Percentiles rank a stretch among this genome's conserved stretches.
phyloP scores from a whole-genome alignment of 2,888 invertebrate genomes.

The Apamea anceps region DNA sequence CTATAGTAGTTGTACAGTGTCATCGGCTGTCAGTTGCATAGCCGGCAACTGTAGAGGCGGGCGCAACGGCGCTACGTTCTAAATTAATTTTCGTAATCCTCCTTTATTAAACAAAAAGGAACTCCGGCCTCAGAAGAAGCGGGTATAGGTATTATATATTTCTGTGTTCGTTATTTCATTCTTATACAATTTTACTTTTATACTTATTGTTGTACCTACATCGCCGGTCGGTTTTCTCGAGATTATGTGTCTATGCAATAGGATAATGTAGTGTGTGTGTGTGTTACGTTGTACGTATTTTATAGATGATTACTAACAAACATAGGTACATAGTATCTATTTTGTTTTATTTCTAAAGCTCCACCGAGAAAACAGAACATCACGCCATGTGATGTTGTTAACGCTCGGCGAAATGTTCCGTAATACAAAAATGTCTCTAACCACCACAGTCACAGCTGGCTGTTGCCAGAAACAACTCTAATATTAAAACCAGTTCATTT shows the following conservation, averaged over 20 bases:
- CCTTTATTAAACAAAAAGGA: background rate
- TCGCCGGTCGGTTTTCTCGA: background rate
- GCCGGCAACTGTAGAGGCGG: background rate
- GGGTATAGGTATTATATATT: background rate
- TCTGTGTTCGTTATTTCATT: background rate
- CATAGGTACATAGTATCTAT: background rate
- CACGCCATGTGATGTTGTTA: background rate
- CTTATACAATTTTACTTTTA: background rate
- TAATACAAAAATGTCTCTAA: background rate
- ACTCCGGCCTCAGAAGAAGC: background rate
- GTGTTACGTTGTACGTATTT: slow-evolving; percentile 8
- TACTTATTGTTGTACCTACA: slow-evolving; percentile 5
- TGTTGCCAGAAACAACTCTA: background rate
- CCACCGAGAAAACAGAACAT: background rate
- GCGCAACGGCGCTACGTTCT: background rate
- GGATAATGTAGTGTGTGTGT: background rate
- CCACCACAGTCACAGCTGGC: background rate
- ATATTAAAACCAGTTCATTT: slow-evolving; percentile 12
- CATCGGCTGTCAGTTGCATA: too few relatives aligned
- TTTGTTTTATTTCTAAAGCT: slow-evolving; percentile 28
- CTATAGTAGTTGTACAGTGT: background rate
- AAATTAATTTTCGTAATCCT: background rate
- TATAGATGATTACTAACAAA: slow-evolving; percentile 17
- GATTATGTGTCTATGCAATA: background rate
- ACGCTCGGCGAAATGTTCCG: background rate